These are phyloP conservation scores for Drosophila guanche DNA, from an alignment of 1,140 invertebrate genomes.

Conservation along the genomic window DNA sequence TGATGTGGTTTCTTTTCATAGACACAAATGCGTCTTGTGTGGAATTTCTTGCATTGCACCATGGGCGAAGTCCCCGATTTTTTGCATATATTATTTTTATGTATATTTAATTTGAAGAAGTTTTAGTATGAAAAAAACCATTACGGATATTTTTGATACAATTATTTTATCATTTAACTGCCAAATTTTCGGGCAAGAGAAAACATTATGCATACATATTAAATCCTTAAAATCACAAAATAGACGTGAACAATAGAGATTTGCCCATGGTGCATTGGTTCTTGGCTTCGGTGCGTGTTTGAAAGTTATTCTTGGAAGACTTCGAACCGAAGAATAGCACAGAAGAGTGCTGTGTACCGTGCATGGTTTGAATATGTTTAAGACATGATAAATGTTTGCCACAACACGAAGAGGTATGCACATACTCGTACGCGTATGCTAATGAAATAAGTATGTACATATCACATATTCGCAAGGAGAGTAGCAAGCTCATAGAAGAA, in stretches of 20 bases:
- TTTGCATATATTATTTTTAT: too few relatives aligned
- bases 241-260: too few relatives aligned
- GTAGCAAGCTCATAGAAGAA: constrained; percentile 1
- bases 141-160: too few relatives aligned
- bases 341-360: too few relatives aligned
- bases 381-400: constrained; percentile 52
- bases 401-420: constrained; percentile 20
- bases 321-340: constrained; percentile 22
- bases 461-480: neutral
- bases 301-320: constrained; percentile 52
- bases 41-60: constrained; percentile 42
- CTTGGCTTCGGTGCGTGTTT: constrained; percentile 25
- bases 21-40: constrained; percentile 15
- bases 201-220: too few relatives aligned
- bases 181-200: too few relatives aligned
- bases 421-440: constrained; percentile 24
- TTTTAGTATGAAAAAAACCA: too few relatives aligned
- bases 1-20: constrained; percentile 31
- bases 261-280: too few relatives aligned
- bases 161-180: too few relatives aligned
- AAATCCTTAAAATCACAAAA: too few relatives aligned
- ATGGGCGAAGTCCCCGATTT: neutral
- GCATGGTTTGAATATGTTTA: constrained; percentile 33
- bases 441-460: constrained; percentile 16
- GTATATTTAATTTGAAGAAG: too few relatives aligned